These are phyloP conservation scores for Simalia tracyae DNA, from an alignment of 2,797 vertebrate genomes.

Conservation along the genomic window DNA sequence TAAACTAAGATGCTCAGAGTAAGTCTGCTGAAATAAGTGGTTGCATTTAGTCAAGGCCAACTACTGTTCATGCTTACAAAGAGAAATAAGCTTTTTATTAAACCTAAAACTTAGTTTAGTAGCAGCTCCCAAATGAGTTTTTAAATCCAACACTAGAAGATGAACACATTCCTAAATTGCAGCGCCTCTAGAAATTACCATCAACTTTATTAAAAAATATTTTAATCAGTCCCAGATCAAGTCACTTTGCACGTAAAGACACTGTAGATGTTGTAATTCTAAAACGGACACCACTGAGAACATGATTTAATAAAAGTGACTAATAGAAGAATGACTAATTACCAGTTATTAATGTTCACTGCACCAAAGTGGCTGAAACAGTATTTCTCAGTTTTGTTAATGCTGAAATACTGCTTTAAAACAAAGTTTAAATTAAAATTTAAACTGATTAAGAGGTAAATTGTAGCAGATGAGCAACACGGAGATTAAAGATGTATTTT, in stretches of 20 bases:
- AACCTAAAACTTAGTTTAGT: background rate
- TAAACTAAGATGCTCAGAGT: background rate
- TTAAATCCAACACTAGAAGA: background rate
- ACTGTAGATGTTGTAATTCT: background rate
- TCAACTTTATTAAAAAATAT: background rate
- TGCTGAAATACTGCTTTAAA: background rate
- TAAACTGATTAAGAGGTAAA: conserved; percentile 1
- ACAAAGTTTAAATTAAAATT: background rate
- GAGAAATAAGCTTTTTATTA: conserved; percentile 29
- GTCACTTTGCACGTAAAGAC: background rate
- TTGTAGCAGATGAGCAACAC: background rate
- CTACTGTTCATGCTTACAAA: conserved; percentile 3
- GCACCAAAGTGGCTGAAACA: background rate
- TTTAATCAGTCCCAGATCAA: background rate
- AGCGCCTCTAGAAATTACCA: background rate
- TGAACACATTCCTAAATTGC: background rate
- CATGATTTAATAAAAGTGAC: background rate
- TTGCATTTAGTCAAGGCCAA: background rate
- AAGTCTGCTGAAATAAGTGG: background rate
- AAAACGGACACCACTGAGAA: background rate
- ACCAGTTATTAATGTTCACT: background rate
- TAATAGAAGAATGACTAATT: background rate
- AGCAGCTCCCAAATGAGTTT: background rate
- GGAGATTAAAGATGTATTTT: conserved; percentile 14
- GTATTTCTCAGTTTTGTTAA: conserved; percentile 19